phyloP scores from a whole-genome alignment of 2,113 vertebrate genomes.

The Steatornis caripensis region DNA sequence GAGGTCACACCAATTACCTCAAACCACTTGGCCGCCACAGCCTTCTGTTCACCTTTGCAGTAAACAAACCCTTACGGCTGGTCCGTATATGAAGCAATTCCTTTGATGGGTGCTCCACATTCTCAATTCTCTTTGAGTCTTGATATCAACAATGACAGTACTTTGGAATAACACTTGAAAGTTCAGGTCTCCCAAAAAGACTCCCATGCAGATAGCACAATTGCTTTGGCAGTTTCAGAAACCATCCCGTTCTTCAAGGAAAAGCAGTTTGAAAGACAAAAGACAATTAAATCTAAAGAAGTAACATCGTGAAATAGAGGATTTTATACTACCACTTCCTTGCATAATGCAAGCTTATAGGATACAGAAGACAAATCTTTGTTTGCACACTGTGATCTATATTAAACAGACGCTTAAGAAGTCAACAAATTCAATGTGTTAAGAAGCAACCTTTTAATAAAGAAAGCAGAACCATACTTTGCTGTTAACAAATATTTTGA shows the following conservation, averaged over 20 bases:
- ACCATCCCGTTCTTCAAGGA: not conserved
- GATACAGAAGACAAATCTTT: slow-evolving; percentile 50
- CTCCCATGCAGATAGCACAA: not conserved
- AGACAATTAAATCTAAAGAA: slow-evolving; percentile 19
- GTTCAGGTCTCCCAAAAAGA: not conserved
- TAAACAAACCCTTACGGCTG: not conserved
- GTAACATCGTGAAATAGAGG: not conserved
- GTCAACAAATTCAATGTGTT: not conserved
- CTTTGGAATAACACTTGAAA: not conserved
- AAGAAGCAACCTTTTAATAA: slow-evolving; percentile 51
- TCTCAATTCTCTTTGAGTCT: not conserved
- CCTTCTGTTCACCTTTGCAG: not conserved
- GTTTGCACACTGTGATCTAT: not conserved
- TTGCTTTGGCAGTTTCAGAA: slow-evolving; percentile 9
- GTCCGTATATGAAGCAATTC: not conserved
- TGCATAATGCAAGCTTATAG: not conserved
- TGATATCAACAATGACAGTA: not conserved
- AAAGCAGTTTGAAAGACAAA: slow-evolving; percentile 18
- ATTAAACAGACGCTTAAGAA: slow-evolving; percentile 8
- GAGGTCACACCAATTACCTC: not conserved
- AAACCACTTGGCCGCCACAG: not conserved
- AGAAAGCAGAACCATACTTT: slow-evolving; percentile 41
- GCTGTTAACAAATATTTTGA: slow-evolving; percentile 46
- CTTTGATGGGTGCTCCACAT: not conserved
- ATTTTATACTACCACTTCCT: slow-evolving; percentile 22